These are phyloP conservation scores for Sycon ciliatum DNA, from an alignment of 37 sponge, comb jelly and placozoan species.

Conservation along the genomic window DNA sequence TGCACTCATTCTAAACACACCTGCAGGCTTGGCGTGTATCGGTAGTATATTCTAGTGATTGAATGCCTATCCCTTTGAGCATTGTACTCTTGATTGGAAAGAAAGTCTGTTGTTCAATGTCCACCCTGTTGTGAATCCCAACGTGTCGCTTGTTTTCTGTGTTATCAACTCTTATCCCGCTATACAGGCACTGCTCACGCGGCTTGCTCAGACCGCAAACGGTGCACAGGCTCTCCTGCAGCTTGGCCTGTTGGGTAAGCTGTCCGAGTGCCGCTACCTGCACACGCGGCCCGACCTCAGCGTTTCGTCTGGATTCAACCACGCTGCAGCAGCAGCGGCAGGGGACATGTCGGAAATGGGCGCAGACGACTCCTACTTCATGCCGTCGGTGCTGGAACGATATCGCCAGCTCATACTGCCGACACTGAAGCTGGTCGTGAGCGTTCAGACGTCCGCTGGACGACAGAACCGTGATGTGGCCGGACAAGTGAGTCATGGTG, in stretches of 20 bases:
- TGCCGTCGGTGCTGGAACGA: slow-evolving; percentile 51
- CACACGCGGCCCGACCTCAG: slow-evolving; percentile 41
- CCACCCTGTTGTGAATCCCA: too few species aligned
- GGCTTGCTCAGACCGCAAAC: slow-evolving; percentile 42
- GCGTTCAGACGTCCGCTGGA: slow-evolving; percentile 50
- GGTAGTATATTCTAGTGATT: too few species aligned
- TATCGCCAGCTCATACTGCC: slow-evolving; percentile 66
- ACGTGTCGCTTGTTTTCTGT: background rate
- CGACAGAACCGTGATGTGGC: slow-evolving; percentile 48
- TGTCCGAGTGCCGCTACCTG: slow-evolving; percentile 66
- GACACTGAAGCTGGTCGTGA: slow-evolving; percentile 42
- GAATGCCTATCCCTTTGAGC: too few species aligned
- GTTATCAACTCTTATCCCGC: background rate
- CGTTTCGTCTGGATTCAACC: too few species aligned
- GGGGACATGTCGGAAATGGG: background rate
- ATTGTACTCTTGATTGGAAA: too few species aligned
- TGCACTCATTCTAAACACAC: too few species aligned
- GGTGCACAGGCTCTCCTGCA: slow-evolving; percentile 56
- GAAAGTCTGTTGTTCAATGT: too few species aligned
- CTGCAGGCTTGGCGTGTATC: too few species aligned
- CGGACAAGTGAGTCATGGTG: slow-evolving; percentile 41
- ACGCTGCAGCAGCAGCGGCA: background rate
- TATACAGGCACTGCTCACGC: slow-evolving; percentile 65
- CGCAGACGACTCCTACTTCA: slow-evolving; percentile 17
- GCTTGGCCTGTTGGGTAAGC: slow-evolving; percentile 30